A percentile compares a stretch with the other conserved stretches of the same genome.
These are phyloP conservation scores for Carapus acus DNA, from an alignment of 2,797 vertebrate species.

Conservation along the genomic window DNA sequence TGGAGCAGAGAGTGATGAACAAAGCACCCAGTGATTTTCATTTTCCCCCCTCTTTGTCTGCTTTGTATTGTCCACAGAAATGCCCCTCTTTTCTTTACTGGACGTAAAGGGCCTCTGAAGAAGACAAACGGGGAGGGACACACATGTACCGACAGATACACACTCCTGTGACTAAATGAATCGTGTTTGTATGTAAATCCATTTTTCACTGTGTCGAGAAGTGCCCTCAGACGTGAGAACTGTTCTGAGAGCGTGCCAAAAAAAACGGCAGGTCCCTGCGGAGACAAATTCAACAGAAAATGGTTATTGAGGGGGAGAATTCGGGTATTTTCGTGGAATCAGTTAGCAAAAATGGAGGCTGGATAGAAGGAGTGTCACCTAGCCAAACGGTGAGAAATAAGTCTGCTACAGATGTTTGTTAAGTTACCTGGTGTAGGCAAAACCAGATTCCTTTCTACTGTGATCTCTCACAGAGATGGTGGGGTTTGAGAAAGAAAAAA, in stretches of 20 bases:
- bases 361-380: constrained; percentile 19
- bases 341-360: constrained; percentile 9
- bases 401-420: constrained; percentile 26
- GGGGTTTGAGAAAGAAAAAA: constrained; percentile 7
- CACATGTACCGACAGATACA: constrained; percentile 24
- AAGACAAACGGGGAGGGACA: constrained; percentile 14
- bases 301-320: constrained; percentile 15
- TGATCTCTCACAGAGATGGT: constrained; percentile 7
- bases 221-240: constrained; percentile 14
- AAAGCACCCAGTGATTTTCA: constrained; percentile 74
- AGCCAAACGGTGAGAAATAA: constrained; percentile 27
- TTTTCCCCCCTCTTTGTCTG: constrained; percentile 65
- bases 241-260: not conserved
- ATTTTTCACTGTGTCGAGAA: constrained; percentile 28
- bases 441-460: too few species aligned
- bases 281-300: constrained; percentile 2
- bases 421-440: too few species aligned
- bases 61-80: constrained; percentile 59
- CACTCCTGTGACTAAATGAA: constrained; percentile 54
- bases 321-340: constrained; percentile 11
- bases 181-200: constrained; percentile 52
- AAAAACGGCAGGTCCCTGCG: constrained; percentile 4
- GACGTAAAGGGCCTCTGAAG: constrained; percentile 56
- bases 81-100: constrained; percentile 57
- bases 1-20: constrained; percentile 66